Evolutionary conservation across 1,140 invertebrate species (phyloP).

Genomic region (Brachionus rotundiformis): DNA sequence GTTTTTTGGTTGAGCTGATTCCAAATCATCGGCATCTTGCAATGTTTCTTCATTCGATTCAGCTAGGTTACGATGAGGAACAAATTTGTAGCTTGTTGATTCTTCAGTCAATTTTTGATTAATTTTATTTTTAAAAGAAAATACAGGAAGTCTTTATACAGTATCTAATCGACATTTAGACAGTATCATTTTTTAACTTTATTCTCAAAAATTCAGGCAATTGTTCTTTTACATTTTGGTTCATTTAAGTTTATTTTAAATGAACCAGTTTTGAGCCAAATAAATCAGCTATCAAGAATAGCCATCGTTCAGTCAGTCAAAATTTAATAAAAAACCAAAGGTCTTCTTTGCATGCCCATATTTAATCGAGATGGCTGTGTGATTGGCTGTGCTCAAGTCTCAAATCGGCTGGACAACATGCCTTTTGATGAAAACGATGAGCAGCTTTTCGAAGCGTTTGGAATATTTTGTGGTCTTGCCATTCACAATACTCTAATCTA

Average conservation of each 20-base stretch:
- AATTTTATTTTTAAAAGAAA: not conserved
- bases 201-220: no score
- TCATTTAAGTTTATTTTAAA: no score
- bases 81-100: not conserved
- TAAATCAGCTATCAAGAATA: no score
- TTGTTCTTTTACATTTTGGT: no score
- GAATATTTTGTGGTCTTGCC: constrained; percentile 55
- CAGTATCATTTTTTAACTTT: no score
- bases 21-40: not conserved
- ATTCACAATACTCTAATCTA: constrained; percentile 63
- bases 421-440: constrained; percentile 63
- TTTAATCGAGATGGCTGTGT: constrained; percentile 92
- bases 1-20: no score
- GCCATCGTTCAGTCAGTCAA: no score
- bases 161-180: no score
- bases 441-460: constrained; percentile 61
- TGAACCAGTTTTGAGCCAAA: no score
- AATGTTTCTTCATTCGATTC: not conserved
- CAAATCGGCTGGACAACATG: constrained; percentile 69
- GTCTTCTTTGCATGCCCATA: constrained; percentile 65
- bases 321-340: constrained; percentile 55
- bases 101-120: not conserved
- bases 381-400: constrained; percentile 93
- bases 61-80: not conserved
- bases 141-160: no score